phyloP scores from a whole-genome alignment of 2,797 vertebrate species.

The Sebastes steindachneri region DNA sequence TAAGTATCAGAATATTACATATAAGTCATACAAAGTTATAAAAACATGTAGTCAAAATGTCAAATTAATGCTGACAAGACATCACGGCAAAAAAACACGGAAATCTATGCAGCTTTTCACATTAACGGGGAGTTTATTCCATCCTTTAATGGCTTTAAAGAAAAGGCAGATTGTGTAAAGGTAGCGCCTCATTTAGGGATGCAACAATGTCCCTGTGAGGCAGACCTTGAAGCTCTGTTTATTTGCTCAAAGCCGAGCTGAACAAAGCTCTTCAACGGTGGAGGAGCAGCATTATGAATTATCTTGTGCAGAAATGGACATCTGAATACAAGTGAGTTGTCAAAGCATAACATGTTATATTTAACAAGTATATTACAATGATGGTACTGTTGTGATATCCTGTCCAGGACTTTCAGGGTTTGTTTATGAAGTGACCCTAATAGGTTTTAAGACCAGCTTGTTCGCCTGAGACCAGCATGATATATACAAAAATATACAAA shows the following conservation, averaged over 20 bases:
- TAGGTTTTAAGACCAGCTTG: too few relatives aligned
- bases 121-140: background rate
- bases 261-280: background rate
- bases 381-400: background rate
- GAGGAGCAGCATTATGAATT: background rate
- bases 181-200: background rate
- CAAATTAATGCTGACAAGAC: background rate
- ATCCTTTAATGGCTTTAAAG: background rate
- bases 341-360: background rate
- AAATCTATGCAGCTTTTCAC: background rate
- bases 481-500: background rate
- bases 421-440: background rate
- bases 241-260: background rate
- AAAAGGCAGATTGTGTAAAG: background rate
- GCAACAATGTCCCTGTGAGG: background rate
- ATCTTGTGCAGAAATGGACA: background rate
- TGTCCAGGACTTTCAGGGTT: background rate
- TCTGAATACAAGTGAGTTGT: background rate
- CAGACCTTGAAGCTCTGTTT: background rate
- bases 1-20: background rate
- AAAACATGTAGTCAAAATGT: background rate
- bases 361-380: background rate
- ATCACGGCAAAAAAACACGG: background rate
- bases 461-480: too few relatives aligned
- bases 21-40: background rate